Base-by-base conservation (phyloP, 2,113 vertebrate species). In the Mirounga angustirostris region DNA sequence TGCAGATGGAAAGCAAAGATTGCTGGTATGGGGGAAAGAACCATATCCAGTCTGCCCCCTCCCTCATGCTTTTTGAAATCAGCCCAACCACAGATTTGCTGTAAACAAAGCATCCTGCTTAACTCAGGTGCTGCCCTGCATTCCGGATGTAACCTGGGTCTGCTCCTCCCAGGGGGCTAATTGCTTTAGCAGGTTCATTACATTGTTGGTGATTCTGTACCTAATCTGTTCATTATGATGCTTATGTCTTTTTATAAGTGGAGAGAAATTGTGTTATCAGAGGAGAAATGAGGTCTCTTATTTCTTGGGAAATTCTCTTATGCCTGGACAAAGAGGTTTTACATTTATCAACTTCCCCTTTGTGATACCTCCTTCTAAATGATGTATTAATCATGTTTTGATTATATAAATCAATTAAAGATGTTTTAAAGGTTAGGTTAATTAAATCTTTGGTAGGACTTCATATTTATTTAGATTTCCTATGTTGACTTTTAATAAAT, bases 291-390 rank as follows among this genome's bases (percentile, higher is more conserved):
- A 96, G 85, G 1, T 43, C 15, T 92, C 89, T 81, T 91, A 16
- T 61, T 98, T 93, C 76, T 93, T 78, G 73, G 97, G 95, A 83
- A 97, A 85, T 69, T 59, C 46, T 90, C 30, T 97, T 94, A 65
- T 26, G 1, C 14, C 88, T 76, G 89, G 56, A 97, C 84, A 95
- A 97, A 98, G 50, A 40, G 2, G 36, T 89, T 98, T 93, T 86
- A 97, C 89, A 19, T 67, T 91, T 88, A 91, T 97, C 78, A 76
- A 56, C 46, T 36, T 98, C 71, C 54, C 16, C 58, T 58, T 93
- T 95, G 56, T 83, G 52, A 58, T 65, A 26, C 56, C 84, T 73
- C 80, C 89, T 81, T 93, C 40, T 9, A 50, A 98, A 89, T 24
- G 69, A 90, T 78, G 19, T 3, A 82, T 4, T 7, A 36, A 95